Evolutionary conservation across 1,140 invertebrate species (phyloP).

Genomic region (Potamilus streckersoni): DNA sequence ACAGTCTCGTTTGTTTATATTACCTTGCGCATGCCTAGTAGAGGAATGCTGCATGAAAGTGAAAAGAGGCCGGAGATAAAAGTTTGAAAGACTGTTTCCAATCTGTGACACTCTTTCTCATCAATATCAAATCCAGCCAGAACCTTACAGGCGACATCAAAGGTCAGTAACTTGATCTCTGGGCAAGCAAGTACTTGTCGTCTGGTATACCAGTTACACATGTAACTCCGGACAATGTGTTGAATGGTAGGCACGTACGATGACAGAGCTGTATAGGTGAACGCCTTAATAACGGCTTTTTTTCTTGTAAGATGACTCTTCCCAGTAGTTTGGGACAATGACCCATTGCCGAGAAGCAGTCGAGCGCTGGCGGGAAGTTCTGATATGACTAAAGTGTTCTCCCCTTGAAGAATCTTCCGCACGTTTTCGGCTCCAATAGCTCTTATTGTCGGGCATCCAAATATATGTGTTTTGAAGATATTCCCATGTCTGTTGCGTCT

Average conservation of each 20-base stretch:
- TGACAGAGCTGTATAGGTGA: constrained; percentile 46
- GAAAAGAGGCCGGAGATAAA: constrained; percentile 49
- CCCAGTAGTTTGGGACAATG: constrained; percentile 41
- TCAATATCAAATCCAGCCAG: constrained; percentile 46
- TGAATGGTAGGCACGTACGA: constrained; percentile 46
- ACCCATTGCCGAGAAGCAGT: constrained; percentile 46
- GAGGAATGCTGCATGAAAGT: constrained; percentile 45
- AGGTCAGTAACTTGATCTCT: constrained; percentile 51
- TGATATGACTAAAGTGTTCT: constrained; percentile 52
- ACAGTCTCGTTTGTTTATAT: neutral
- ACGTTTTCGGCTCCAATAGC: constrained; percentile 51
- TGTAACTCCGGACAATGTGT: constrained; percentile 32
- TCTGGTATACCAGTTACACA: constrained; percentile 43
- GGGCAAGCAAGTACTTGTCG: constrained; percentile 42
- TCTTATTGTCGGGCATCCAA: constrained; percentile 56
- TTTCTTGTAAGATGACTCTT: constrained; percentile 42
- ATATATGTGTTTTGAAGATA: constrained; percentile 59
- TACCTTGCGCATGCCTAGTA: constrained; percentile 52
- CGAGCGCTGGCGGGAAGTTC: constrained; percentile 53
- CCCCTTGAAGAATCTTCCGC: constrained; percentile 47
- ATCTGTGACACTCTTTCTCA: constrained; percentile 21
- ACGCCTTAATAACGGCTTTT: constrained; percentile 47
- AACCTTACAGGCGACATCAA: constrained; percentile 40
- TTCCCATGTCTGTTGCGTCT: constrained; percentile 45
- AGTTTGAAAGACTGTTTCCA: constrained; percentile 40